Base-by-base conservation (phyloP, 2,888 invertebrate species). In the Rhabditoides inermis region DNA sequence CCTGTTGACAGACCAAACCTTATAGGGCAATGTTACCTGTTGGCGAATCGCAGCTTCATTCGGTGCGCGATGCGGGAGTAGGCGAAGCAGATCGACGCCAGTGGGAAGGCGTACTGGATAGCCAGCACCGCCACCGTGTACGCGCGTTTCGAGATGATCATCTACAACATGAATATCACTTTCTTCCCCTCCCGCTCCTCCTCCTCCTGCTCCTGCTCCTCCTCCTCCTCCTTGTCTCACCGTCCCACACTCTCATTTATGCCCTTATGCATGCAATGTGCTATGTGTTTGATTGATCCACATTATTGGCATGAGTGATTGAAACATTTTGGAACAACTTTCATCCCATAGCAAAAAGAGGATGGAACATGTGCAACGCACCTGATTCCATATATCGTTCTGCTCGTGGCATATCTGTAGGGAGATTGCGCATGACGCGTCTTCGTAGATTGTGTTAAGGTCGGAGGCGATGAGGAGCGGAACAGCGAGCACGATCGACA, bases 401-500 rank as follows among this genome's bases (percentile, higher is more conserved):
- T 74, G 71, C 46, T 74, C 74, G 45, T 75, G 72, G 45, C 74
- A 74, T 42, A 74, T 66, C 20, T 67, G 54, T 3, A 73, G 45
- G 20, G 55, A 53, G 15, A 74, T 60, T 18, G 59, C 61, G 52
- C 73, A 74, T 6, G 49, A 49, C 0, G 53, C 46, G 30, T 74
- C 69, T 7, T 60, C 55, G 45, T 65, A 72, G 27, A 73, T 59
- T 5, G 57, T 51, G 6, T 61, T 65, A 18, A 73, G 39, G 56
- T 72, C 74, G 7, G 71, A 68, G 5, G 74, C 73, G n/a, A 64
- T 65, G 6, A 69, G 53, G 0, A 74, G 52, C 2, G 74, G 75
- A 40, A 73, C 56, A 2, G 75, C 73, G 20, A 75, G 45, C 5
- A 68, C 53, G 6, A 81, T 70, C 6, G 81, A 79, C 40, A 78